Evolutionary conservation across 1,140 invertebrate species (phyloP).

Genomic region (Oncopeltus fasciatus): DNA sequence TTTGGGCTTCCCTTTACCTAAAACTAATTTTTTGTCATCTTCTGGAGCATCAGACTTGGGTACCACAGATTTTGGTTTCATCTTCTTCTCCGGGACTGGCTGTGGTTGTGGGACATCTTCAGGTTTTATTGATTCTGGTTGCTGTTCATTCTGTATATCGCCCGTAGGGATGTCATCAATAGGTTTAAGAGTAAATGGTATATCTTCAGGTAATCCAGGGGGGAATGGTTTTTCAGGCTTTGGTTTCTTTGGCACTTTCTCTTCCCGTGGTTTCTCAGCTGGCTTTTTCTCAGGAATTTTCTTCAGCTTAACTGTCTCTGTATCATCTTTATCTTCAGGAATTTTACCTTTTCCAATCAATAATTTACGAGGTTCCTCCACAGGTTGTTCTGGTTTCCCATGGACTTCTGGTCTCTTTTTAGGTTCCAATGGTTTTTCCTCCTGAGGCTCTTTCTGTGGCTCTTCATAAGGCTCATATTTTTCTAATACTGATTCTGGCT

Average conservation of each 20-base stretch:
- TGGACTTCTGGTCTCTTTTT: constrained; percentile 29
- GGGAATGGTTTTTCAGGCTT: constrained; percentile 26
- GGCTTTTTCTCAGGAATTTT: constrained; percentile 17
- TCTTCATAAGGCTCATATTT: constrained; percentile 33
- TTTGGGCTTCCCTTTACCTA: constrained; percentile 29
- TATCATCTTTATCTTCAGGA: constrained; percentile 23
- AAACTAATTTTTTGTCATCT: constrained; percentile 32
- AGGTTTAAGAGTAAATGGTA: constrained; percentile 23
- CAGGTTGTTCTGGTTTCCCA: constrained; percentile 26
- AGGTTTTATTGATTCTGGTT: constrained; percentile 19
- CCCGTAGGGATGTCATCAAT: constrained; percentile 23
- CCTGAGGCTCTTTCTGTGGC: constrained; percentile 23
- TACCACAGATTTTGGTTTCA: constrained; percentile 21
- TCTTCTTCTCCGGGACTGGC: constrained; percentile 24
- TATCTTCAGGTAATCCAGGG: constrained; percentile 23
- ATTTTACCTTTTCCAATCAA: constrained; percentile 30
- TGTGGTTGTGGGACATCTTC: constrained; percentile 22
- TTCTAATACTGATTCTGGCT: constrained; percentile 32
- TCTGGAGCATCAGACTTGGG: constrained; percentile 18
- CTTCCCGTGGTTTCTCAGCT: constrained; percentile 19
- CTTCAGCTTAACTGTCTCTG: constrained; percentile 23
- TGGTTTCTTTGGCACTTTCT: constrained; percentile 24
- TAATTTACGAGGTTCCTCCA: constrained; percentile 31
- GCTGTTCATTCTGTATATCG: constrained; percentile 19
- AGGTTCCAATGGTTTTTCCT: constrained; percentile 22